Percentiles rank a stretch among this genome's conserved stretches.
phyloP scores from a whole-genome alignment of 2,888 invertebrate species.

The Drosophila neonasuta region DNA sequence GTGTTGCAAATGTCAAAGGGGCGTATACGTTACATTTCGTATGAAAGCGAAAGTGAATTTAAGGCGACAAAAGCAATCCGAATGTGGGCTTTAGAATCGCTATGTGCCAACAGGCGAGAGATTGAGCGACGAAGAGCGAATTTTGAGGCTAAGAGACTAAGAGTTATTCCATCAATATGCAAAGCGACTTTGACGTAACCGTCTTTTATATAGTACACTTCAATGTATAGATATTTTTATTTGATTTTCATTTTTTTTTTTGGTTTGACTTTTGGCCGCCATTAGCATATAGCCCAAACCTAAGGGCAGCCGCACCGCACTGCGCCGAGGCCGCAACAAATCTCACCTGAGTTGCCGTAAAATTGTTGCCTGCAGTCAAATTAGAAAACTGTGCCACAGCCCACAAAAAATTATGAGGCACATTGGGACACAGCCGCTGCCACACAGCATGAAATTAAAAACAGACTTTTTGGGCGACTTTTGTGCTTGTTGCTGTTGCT shows the following conservation, averaged over 20 bases:
- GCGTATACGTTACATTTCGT: slow-evolving; percentile 47
- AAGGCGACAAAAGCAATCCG: slow-evolving; percentile 44
- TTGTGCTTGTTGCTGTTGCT: slow-evolving; percentile 21
- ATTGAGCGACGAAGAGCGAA: neutral
- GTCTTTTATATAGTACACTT: slow-evolving; percentile 19
- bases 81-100: slow-evolving; percentile 37
- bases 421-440: slow-evolving; percentile 55
- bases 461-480: slow-evolving; percentile 68
- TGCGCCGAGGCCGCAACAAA: slow-evolving; percentile 54
- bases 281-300: slow-evolving; percentile 33
- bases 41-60: slow-evolving; percentile 35
- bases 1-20: slow-evolving; percentile 43
- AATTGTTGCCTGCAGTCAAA: slow-evolving; percentile 64
- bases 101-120: slow-evolving; percentile 2
- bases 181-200: slow-evolving; percentile 63
- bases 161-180: slow-evolving; percentile 63
- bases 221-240: slow-evolving; percentile 7
- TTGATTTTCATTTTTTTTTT: slow-evolving; percentile 11
- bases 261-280: slow-evolving; percentile 25
- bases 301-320: neutral
- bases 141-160: slow-evolving; percentile 14
- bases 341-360: slow-evolving; percentile 75
- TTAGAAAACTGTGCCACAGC: slow-evolving; percentile 72
- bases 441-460: slow-evolving; percentile 69
- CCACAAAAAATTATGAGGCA: slow-evolving; percentile 70